These are phyloP conservation scores for Paraescarpia echinospica DNA, from an alignment of 1,140 invertebrate species.

Conservation along the genomic window DNA sequence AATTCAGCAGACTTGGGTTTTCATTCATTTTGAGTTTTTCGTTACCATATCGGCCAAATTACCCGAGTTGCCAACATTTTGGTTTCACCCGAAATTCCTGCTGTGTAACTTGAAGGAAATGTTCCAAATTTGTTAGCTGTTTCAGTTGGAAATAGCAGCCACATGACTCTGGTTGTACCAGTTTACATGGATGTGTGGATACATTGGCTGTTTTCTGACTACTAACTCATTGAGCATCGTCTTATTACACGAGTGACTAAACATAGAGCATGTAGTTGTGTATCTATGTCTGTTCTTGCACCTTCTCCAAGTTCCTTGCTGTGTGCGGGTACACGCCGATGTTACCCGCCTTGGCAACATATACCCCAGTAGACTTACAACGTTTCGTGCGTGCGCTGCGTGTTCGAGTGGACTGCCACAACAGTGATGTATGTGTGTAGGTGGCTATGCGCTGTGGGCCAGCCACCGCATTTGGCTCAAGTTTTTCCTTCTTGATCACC, in stretches of 20 bases:
- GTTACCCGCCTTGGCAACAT: conserved; percentile 3
- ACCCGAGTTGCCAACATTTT: not conserved
- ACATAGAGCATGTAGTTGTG: not conserved
- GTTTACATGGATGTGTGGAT: not conserved
- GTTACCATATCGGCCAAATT: not conserved
- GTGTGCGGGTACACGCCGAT: conserved; percentile 2
- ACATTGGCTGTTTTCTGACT: conserved; percentile 3
- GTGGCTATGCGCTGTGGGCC: not conserved
- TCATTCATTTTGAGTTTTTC: not conserved
- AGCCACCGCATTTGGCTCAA: not conserved
- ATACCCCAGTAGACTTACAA: conserved; percentile 1
- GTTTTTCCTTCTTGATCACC: not conserved
- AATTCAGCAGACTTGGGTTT: not conserved
- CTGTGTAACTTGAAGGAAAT: not conserved
- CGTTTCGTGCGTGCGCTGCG: not conserved
- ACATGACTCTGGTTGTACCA: conserved; percentile 4
- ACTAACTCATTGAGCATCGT: not conserved
- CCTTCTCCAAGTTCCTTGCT: conserved; percentile 3
- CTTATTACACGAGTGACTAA: not conserved
- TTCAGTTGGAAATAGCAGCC: not conserved
- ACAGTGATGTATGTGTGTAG: not conserved
- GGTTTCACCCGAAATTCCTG: not conserved
- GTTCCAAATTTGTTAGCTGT: not conserved
- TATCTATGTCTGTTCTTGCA: conserved; percentile 1
- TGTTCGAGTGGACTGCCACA: not conserved